phyloP scores from a whole-genome alignment of 1,140 invertebrate genomes.

The Orchesella cincta region DNA sequence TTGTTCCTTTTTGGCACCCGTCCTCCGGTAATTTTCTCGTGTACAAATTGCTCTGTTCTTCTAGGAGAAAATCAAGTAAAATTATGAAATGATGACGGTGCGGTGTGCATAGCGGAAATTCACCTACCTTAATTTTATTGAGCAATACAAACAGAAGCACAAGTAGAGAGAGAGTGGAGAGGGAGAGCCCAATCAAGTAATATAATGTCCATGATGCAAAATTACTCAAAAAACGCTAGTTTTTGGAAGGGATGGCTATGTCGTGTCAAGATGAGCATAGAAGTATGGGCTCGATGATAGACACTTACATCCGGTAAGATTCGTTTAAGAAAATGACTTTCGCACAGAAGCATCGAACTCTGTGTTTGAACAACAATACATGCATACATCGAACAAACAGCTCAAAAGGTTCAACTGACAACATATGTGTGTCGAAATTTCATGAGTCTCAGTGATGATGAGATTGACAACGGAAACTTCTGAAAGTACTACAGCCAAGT shows the following conservation, averaged over 20 bases:
- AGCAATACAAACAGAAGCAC: neutral
- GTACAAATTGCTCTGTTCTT: neutral
- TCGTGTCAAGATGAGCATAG: neutral
- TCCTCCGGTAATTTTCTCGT: neutral
- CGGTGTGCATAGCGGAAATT: neutral
- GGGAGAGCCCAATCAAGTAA: neutral
- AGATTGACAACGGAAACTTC: no score
- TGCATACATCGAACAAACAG: no score
- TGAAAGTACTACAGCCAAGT: no score
- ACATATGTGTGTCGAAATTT: no score
- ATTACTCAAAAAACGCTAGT: neutral
- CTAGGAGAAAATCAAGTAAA: neutral
- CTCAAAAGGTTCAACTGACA: no score
- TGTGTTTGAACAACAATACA: no score
- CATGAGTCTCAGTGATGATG: no score
- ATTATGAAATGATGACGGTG: neutral
- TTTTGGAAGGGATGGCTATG: neutral
- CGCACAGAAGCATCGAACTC: no score
- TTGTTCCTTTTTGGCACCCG: constrained; percentile 10
- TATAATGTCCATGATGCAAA: neutral
- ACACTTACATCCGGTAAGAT: no score
- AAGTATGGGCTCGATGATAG: no score
- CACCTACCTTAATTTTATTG: neutral
- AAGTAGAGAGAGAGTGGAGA: neutral
- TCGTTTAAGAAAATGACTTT: no score